A percentile compares a stretch with the other conserved stretches of the same genome.
phyloP scores from a whole-genome alignment of 1,140 invertebrate species.

The Ostrea edulis region DNA sequence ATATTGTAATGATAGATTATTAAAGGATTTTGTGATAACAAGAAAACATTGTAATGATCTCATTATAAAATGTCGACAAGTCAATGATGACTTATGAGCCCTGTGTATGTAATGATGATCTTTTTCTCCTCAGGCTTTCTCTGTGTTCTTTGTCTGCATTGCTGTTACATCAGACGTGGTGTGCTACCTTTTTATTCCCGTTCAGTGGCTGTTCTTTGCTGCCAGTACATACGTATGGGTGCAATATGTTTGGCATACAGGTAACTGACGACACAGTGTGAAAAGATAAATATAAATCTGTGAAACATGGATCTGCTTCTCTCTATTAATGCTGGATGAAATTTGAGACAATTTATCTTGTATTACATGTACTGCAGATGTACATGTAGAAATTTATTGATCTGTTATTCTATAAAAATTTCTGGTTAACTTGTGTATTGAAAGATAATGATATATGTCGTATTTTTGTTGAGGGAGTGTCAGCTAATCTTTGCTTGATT shows the following conservation, averaged over 20 bases:
- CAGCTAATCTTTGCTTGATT: not conserved
- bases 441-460: not conserved
- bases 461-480: not conserved
- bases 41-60: too few species aligned
- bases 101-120: not conserved
- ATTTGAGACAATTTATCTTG: not conserved
- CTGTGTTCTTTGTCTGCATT: conserved; percentile 98
- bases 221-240: conserved; percentile 99
- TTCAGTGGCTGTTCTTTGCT: conserved; percentile 98
- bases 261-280: conserved; percentile 80
- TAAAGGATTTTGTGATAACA: too few species aligned
- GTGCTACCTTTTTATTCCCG: conserved; percentile 99
- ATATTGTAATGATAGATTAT: too few species aligned
- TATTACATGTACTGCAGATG: not conserved
- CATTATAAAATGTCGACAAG: too few species aligned
- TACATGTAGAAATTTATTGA: conserved; percentile 4
- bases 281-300: not conserved
- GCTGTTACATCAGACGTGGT: conserved; percentile 99
- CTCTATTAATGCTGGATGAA: too few species aligned
- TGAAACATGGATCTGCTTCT: too few species aligned
- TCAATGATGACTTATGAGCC: not conserved
- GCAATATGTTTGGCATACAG: conserved; percentile 99
- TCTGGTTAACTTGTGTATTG: not conserved
- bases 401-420: not conserved
- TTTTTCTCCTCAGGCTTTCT: conserved; percentile 91